Evolutionary conservation across 1,140 invertebrate genomes (phyloP).

Genomic region (Rhagoletis pomonella): DNA sequence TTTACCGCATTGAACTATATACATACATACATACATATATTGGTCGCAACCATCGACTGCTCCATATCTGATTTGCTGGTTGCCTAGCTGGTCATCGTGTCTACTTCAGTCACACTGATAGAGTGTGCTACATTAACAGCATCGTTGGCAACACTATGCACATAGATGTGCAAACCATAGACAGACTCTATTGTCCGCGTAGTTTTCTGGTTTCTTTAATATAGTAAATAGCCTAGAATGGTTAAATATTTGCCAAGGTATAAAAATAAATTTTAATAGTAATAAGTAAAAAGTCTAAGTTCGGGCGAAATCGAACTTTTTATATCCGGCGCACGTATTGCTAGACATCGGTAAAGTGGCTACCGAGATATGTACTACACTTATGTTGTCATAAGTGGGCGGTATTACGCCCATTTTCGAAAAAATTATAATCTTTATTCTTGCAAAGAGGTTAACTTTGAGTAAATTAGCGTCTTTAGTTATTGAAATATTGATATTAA

Average conservation of each 20-base stretch:
- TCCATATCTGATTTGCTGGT: background rate
- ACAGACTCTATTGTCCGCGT: background rate
- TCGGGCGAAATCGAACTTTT: no score
- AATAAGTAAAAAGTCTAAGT: background rate
- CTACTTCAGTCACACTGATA: conserved; percentile 2
- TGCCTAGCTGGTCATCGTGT: conserved; percentile 1
- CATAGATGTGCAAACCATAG: conserved; percentile 1
- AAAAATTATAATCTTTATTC: no score
- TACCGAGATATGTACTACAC: no score
- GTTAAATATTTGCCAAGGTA: conserved; percentile 41
- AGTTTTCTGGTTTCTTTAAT: background rate
- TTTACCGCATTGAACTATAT: conserved; percentile 15
- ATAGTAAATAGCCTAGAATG: conserved; percentile 20
- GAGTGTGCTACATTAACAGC: conserved; percentile 34
- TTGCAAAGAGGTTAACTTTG: no score
- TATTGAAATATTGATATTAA: no score
- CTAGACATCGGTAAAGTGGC: no score
- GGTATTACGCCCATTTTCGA: no score
- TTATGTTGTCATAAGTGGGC: no score
- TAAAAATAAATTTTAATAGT: conserved; percentile 37
- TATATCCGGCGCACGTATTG: no score
- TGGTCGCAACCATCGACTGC: background rate
- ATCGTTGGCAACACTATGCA: conserved; percentile 24
- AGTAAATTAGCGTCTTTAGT: no score
- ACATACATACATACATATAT: background rate